Percentiles rank a stretch among this genome's conserved stretches.
These are phyloP conservation scores for Phylloscopus trochilus DNA, from an alignment of 2,113 vertebrate genomes.

Conservation along the genomic window DNA sequence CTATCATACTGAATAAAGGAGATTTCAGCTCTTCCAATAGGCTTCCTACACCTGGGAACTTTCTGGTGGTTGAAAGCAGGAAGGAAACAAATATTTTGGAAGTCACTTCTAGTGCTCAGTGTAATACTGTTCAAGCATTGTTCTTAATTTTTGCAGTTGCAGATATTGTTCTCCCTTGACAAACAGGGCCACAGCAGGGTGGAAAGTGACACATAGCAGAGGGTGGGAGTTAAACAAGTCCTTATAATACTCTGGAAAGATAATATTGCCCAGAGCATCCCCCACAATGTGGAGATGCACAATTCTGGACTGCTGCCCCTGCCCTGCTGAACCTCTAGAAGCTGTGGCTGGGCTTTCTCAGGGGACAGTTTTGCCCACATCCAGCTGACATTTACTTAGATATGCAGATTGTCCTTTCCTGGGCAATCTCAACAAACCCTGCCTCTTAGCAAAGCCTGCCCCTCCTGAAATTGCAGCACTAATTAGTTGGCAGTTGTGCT, in stretches of 20 bases:
- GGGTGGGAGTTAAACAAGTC: not conserved
- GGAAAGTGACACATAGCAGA: not conserved
- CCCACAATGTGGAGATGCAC: not conserved
- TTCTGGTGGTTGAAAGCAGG: not conserved
- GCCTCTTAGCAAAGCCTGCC: not conserved
- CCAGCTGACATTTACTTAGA: not conserved
- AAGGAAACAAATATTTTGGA: not conserved
- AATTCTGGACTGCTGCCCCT: not conserved
- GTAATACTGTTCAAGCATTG: not conserved
- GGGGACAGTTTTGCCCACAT: not conserved
- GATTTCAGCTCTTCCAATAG: not conserved
- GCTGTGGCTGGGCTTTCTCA: fast-evolving
- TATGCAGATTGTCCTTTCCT: not conserved
- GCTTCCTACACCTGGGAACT: not conserved
- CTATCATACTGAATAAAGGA: not conserved
- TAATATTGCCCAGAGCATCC: not conserved
- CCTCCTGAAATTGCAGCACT: not conserved
- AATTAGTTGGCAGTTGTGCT: not conserved
- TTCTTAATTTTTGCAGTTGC: not conserved
- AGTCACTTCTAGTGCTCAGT: not conserved
- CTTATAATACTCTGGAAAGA: not conserved
- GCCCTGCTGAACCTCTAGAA: not conserved
- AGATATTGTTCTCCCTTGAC: not conserved
- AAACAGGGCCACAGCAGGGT: not conserved
- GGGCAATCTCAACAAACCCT: not conserved